Percentiles rank a stretch among this genome's conserved stretches.
These are phyloP conservation scores for Periplaneta americana DNA, from an alignment of 1,140 invertebrate genomes.

Conservation along the genomic window DNA sequence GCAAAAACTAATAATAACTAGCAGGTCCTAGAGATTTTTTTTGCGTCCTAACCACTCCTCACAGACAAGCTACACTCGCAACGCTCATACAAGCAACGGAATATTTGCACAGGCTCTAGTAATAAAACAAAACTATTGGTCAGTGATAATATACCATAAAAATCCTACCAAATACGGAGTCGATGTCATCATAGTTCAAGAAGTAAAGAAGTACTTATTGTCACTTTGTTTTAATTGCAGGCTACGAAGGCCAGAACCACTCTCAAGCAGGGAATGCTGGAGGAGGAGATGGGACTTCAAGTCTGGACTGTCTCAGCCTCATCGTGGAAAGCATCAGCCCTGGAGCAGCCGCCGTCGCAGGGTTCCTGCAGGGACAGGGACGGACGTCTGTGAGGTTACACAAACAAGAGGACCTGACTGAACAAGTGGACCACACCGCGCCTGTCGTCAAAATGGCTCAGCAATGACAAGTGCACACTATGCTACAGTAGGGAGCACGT, in stretches of 20 bases:
- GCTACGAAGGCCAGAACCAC: neutral
- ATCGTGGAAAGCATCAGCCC: slow-evolving; percentile 43
- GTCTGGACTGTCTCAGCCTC: slow-evolving; percentile 43
- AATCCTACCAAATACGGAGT: no score
- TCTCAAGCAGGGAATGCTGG: neutral
- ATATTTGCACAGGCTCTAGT: no score
- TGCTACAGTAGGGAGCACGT: no score
- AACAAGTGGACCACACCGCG: neutral
- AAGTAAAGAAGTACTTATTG: no score
- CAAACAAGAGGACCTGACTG: neutral
- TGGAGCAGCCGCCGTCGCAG: neutral
- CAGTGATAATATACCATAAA: no score
- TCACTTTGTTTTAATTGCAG: neutral
- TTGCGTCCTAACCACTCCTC: no score
- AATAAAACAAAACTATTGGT: no score
- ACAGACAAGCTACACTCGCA: no score
- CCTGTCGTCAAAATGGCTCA: neutral
- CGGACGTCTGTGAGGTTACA: neutral
- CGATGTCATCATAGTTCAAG: no score
- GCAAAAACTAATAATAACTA: no score
- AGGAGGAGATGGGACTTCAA: slow-evolving; percentile 30
- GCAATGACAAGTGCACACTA: neutral
- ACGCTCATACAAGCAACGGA: no score
- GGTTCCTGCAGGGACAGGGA: neutral
- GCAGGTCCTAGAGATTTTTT: no score